These are phyloP conservation scores for Ceratothoa steindachneri DNA, from an alignment of 2,888 invertebrate species.

Conservation along the genomic window DNA sequence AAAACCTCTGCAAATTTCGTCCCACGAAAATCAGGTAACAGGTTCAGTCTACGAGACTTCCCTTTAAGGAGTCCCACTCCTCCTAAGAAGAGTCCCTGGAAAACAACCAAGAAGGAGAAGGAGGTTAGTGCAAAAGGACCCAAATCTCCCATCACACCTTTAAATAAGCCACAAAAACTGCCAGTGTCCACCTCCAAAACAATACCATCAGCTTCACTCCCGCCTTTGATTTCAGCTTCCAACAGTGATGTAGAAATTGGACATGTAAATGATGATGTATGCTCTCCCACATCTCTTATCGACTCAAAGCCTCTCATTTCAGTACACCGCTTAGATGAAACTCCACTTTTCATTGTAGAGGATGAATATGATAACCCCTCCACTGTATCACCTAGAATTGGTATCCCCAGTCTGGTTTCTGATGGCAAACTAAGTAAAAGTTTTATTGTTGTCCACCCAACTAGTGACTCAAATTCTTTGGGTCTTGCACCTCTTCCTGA, in stretches of 20 bases:
- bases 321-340: background rate
- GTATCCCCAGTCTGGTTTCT: constrained; percentile 28
- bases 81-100: constrained; percentile 27
- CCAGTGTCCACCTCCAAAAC: background rate
- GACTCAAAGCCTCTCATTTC: background rate
- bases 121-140: constrained; percentile 9
- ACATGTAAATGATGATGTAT: background rate
- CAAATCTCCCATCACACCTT: constrained; percentile 19
- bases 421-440: constrained; percentile 34
- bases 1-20: background rate
- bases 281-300: background rate
- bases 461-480: constrained; percentile 34
- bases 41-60: constrained; percentile 9
- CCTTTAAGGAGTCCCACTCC: constrained; percentile 36
- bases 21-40: background rate
- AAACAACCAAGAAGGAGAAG: constrained; percentile 14
- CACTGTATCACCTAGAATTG: constrained; percentile 26
- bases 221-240: constrained; percentile 14
- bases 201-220: background rate
- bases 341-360: background rate
- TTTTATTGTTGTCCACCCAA: constrained; percentile 36
- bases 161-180: background rate
- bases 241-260: background rate
- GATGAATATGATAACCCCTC: constrained; percentile 1
- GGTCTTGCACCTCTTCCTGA: constrained; percentile 34